Evolutionary conservation across 1,140 invertebrate genomes (phyloP).

Genomic region (Sycophila sp.): DNA sequence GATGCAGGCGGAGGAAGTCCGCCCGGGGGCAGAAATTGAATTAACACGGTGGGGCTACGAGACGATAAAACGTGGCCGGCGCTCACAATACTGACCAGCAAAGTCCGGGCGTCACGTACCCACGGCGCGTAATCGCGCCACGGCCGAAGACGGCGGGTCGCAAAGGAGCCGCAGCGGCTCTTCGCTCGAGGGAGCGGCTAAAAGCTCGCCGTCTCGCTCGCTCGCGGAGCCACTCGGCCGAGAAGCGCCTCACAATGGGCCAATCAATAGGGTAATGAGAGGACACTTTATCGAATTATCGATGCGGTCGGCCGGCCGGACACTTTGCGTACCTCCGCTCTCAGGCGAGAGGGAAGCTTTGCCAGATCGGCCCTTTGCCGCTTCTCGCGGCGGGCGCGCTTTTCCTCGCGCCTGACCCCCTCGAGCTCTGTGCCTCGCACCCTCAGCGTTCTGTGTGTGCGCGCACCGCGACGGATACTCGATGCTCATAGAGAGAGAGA

Average conservation of each 20-base stretch:
- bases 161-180: constrained; percentile 24
- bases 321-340: constrained; percentile 43
- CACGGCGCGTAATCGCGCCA: neutral
- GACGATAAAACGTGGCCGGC: neutral
- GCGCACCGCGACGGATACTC: neutral
- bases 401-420: constrained; percentile 1
- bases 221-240: constrained; percentile 45
- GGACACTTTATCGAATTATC: constrained; percentile 66
- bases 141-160: neutral
- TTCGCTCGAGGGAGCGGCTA: constrained; percentile 47
- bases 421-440: constrained; percentile 42
- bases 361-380: neutral
- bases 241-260: constrained; percentile 61
- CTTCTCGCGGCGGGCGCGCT: neutral
- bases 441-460: neutral
- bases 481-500: too few species aligned
- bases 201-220: constrained; percentile 46
- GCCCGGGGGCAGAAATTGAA: neutral
- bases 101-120: neutral
- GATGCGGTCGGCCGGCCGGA: constrained; percentile 50
- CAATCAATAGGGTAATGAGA: constrained; percentile 68
- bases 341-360: neutral
- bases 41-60: neutral
- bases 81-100: neutral
- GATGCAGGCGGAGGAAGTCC: neutral